Base-by-base conservation (phyloP, 2,888 invertebrate species). In the Patella caerulea region DNA sequence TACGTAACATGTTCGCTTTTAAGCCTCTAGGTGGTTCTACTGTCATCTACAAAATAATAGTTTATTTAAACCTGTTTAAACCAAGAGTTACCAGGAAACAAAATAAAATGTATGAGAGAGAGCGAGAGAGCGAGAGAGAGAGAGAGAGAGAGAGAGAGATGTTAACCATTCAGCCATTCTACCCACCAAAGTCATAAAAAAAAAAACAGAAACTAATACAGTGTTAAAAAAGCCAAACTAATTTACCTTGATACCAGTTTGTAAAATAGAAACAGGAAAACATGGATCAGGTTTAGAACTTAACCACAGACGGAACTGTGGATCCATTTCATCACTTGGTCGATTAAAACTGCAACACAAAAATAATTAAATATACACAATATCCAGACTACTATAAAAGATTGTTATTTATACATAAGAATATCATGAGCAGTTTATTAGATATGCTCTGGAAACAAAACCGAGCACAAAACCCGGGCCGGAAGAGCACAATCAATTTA, bases 191-290 rank as follows among this genome's bases (percentile, higher is more conserved):
- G 34, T 34, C 34, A 34, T 34, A 34, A 34, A 34, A 34, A 34
- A 34, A 34, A 0, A 29, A 29, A 29, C n/a, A n/a, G n/a, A 29
- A 29, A 29, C 29, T 29, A 29, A 29, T 2, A 29, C 29, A 29
- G 2, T 29, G 29, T 29, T 2, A 1, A 29, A 29, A 29, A 29
- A 29, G 29, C 29, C 29, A 29, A 29, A 29, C 29, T 29, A 29
- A 29, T 29, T n/a, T 79, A 91, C 91, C 88, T 92, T 92, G 79
- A 91, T 86, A 45, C 91, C 91, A 29, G 86, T 86, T 81, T 92
- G 91, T 59, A 92, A 86, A 53, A 92, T 90, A 72, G 89, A 89
- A n/a, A 91, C 85, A 5, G 92, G 92, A 83, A 92, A 92, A 73
- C 84, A 84, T 12, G 89, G 86, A 81, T 92, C 91, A 53, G 92